Evolutionary conservation across 2,888 invertebrate genomes (phyloP).

Genomic region (Chrysina gloriosa): DNA sequence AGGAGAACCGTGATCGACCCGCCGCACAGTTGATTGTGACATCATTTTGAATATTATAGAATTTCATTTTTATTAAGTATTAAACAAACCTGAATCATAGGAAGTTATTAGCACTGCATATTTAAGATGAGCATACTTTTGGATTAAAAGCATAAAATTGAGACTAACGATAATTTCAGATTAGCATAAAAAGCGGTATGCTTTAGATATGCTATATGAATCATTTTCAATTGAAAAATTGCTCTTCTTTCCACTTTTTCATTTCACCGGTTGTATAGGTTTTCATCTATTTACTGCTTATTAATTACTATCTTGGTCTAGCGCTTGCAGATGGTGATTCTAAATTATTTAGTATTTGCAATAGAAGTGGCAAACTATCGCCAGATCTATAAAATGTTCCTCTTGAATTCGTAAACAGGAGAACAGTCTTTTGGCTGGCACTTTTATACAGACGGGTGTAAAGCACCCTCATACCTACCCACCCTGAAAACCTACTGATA

Average conservation of each 20-base stretch:
- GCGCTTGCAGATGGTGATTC: slow-evolving; percentile 34
- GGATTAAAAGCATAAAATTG: too few species aligned
- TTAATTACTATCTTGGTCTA: slow-evolving; percentile 35
- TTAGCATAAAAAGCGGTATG: too few species aligned
- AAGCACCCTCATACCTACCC: slow-evolving; percentile 45
- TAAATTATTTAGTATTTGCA: slow-evolving; percentile 37
- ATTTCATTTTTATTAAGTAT: slow-evolving; percentile 41
- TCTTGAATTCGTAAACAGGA: slow-evolving; percentile 45
- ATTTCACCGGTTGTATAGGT: too few species aligned
- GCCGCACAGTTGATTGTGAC: slow-evolving; percentile 59
- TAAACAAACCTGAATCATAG: slow-evolving; percentile 30
- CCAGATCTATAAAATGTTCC: slow-evolving; percentile 45
- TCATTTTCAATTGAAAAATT: too few species aligned
- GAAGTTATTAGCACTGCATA: background rate
- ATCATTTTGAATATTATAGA: slow-evolving; percentile 57
- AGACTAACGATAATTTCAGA: too few species aligned
- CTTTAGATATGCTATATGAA: too few species aligned
- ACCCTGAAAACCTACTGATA: slow-evolving; percentile 47
- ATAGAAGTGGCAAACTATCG: slow-evolving; percentile 41
- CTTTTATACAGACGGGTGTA: slow-evolving; percentile 43
- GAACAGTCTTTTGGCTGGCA: slow-evolving; percentile 44
- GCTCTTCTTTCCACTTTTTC: too few species aligned
- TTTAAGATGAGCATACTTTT: background rate
- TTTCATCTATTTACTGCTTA: too few species aligned
- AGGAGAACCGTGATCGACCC: slow-evolving; percentile 56